Base-by-base conservation (phyloP, 2,888 invertebrate species). In the Lucinisca nassula region DNA sequence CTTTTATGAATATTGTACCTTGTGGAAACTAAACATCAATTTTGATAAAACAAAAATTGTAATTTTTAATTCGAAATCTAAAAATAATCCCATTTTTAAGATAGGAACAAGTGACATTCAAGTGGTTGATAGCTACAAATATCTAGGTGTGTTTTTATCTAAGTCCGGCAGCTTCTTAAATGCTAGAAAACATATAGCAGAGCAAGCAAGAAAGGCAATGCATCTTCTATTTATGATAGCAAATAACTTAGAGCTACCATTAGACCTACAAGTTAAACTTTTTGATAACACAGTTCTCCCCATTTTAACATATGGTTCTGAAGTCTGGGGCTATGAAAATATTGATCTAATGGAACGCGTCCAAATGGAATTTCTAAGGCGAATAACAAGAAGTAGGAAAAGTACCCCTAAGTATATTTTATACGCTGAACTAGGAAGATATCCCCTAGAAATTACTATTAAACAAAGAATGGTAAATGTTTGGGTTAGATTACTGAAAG, bases 221-320 rank as follows among this genome's bases (percentile, higher is more conserved):
- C 30, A 67, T 55, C 8, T 51, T 27, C 32, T 81, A 32, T 74
- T 55, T 24, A 37, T 27, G 6, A 76, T 45, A 45, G 24, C 72
- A 30, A 24, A 70, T 35, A 79, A 85, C 17, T 32, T 73, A 24
- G 70, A 70, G 4, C 30, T 70, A 17, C 70, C 70, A 27, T 4
- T 70, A 24, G 30, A 82, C 24, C 21, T 78, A 0, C 77, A 72
- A 70, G 6, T 82, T 2, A 82, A 82, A 67, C n/a, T 76, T 21
- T 82, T 82, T 49, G 82, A 82, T 21, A 27, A 75, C 21, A 76
- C 75, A 17, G 55, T 81, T n/a, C 24, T 76, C 30, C 75, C 82
- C 24, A 86, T 86, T 76, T 27, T 86, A 35, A 49, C 74, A 1
- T 86, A 86, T 32, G 82, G 81, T 1, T 87, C 24, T 37, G 87